Base-by-base conservation (phyloP, 1,140 invertebrate species). In the Brachystomella parvula region DNA sequence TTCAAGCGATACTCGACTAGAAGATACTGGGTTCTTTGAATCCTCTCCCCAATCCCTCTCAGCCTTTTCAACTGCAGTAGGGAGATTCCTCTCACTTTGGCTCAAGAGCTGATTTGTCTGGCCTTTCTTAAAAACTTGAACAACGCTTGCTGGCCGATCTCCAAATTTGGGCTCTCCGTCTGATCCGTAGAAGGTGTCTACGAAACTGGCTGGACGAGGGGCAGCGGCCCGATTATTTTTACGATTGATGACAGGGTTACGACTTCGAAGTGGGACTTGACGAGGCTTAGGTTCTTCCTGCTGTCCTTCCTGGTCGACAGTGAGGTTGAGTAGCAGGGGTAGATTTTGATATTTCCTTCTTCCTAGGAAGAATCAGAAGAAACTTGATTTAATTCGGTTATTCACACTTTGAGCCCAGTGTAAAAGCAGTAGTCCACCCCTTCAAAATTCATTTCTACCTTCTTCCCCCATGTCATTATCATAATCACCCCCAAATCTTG, bases 331-430 rank as follows among this genome's bases (percentile, higher is more conserved):
- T n/a, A 12, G 32, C 33, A 26, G 60, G 60, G 33, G 60, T 62
- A 15, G 60, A 62, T 47, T 62, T 62, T 39, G 60, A 62, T 35
- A 62, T 3, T 62, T 62, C 60, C 30, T 28, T 59, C 57, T 59
- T 28, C 30, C 30, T 59, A 28, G 3, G 12, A 24, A 6, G 21
- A 53, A 53, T 12, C 9, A 53, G 12, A 53, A 53, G 49, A 26
- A 53, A 53, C 49, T 15, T 53, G 39, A 9, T n/a, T 53, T 15
- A 53, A 15, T 53, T 53, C 49, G 49, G 49, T 53, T 53, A 53
- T 53, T 53, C 49, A 53, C 49, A 53, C 49, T 53, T 24, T 39
- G 19, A 6, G 35, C 35, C 19, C 6, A 19, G 35, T 19, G 6
- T 39, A 19, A 19, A 6, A 39, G n/a, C n/a, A n/a, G n/a, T 9